Evolutionary conservation across 2,888 invertebrate genomes (phyloP).

Genomic region (Hybos culiciformis): DNA sequence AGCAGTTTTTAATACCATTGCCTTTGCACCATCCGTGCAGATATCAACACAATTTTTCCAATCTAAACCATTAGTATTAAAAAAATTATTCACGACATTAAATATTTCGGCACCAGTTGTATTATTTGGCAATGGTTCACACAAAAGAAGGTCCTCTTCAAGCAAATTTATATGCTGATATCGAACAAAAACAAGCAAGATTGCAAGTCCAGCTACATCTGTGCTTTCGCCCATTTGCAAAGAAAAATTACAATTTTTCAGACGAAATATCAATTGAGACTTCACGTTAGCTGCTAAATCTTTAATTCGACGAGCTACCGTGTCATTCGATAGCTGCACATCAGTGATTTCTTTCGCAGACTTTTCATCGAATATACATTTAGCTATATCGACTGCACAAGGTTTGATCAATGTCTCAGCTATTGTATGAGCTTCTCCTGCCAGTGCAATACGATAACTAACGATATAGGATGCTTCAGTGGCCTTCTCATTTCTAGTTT

Average conservation of each 20-base stretch:
- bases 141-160: constrained; percentile 10
- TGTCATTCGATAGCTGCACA: neutral
- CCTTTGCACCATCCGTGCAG: constrained; percentile 8
- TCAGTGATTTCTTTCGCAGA: neutral
- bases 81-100: constrained; percentile 9
- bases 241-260: neutral
- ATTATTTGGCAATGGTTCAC: constrained; percentile 7
- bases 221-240: neutral
- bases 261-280: neutral
- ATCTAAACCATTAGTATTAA: constrained; percentile 6
- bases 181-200: neutral
- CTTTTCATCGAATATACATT: neutral
- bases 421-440: neutral
- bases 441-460: neutral
- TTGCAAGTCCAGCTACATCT: neutral
- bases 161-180: neutral
- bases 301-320: neutral
- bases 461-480: neutral
- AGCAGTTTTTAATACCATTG: constrained; percentile 7
- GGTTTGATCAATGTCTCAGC: neutral
- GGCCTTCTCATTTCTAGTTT: neutral
- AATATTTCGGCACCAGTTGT: constrained; percentile 9
- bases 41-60: constrained; percentile 9
- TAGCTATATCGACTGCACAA: neutral
- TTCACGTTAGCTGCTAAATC: neutral